A percentile compares a stretch with the other conserved stretches of the same genome.
These are phyloP conservation scores for Acinonyx jubatus DNA, from an alignment of 2,113 vertebrate genomes.

Conservation along the genomic window DNA sequence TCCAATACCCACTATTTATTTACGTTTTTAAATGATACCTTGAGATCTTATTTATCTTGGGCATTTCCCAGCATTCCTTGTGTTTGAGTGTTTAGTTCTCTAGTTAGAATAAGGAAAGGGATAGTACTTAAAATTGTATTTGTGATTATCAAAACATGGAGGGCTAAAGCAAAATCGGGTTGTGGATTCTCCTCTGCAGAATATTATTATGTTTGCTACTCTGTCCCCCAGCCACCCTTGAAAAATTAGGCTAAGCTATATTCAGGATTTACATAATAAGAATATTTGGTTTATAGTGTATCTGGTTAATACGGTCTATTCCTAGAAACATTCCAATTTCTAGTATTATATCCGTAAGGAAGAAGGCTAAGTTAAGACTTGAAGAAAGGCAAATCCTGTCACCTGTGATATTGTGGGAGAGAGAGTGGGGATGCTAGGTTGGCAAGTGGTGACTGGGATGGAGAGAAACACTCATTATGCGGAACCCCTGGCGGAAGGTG, in stretches of 20 bases:
- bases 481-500: rapidly evolving
- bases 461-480: background rate
- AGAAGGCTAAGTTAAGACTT: background rate
- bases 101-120: background rate
- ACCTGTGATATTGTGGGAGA: background rate
- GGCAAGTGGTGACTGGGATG: background rate
- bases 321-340: background rate
- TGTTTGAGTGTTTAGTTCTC: background rate
- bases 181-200: background rate
- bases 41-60: background rate
- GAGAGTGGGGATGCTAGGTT: background rate
- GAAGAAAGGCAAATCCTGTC: background rate
- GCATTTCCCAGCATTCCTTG: background rate
- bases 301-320: background rate
- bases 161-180: background rate
- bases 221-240: background rate
- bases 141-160: background rate
- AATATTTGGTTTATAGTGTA: background rate
- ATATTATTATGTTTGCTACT: background rate
- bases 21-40: background rate
- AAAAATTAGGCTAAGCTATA: background rate
- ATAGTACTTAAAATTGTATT: background rate
- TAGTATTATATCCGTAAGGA: background rate
- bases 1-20: background rate
- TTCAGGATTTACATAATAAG: background rate